Base-by-base conservation (phyloP, 2,888 invertebrate species). In the Metalampra italica region DNA sequence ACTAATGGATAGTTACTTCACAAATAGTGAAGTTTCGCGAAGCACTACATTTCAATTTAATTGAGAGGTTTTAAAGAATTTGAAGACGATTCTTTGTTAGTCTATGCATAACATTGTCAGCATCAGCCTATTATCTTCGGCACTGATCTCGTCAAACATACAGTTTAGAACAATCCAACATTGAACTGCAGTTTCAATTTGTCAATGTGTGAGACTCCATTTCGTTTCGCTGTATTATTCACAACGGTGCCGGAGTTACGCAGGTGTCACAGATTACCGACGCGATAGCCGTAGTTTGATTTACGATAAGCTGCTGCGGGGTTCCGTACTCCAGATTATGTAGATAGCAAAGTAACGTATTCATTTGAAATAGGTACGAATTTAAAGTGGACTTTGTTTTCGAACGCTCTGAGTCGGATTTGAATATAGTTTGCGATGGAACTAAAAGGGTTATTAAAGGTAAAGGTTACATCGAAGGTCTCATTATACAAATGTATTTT, bases 181-280 rank as follows among this genome's bases (percentile, higher is more conserved):
- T 34, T 34, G 9, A 34, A 34, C n/a, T n/a, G 36, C 36, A 7
- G n/a, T 3, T 7, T 2, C 36, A 36, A 41, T 45, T 37, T 41
- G 37, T 49, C 49, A 42, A 38, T 45, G 45, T 42, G 30, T 37
- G 14, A 34, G 14, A 40, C 12, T 49, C 49, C 43, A 38, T 45
- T 49, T 45, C 40, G 39, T 30, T 29, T 5, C 7, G 36, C 46
- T 50, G n/a, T 51, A 45, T 47, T 51, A 51, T 47, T 51, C 51
- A 47, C 44, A 37, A 32, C 47, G 41, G 29, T 47, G 34, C 45
- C 29, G 32, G 41, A 50, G 45, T 51, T 38, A 43, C 45, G 45
- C 51, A 53, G 53, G 53, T 53, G 53, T 46, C 49, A 49, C 22
- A 45, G 50, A 53, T 45, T 51, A 46, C 41, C 30, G 34, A 39